These are phyloP conservation scores for Neotoma lepida DNA, from an alignment of 2,113 vertebrate species.

Conservation along the genomic window DNA sequence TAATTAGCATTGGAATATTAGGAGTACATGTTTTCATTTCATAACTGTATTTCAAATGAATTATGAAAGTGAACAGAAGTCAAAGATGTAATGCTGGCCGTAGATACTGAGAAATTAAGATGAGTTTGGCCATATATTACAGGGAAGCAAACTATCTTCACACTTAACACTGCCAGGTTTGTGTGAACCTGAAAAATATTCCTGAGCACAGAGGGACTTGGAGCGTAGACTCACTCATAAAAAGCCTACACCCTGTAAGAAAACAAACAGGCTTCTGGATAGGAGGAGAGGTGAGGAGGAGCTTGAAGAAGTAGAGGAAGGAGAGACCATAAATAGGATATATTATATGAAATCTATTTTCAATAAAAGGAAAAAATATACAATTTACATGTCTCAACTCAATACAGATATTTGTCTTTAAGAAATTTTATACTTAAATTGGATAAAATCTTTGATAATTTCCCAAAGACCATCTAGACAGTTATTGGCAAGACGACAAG, in stretches of 20 bases:
- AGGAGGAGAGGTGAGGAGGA: not conserved
- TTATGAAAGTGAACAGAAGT: constrained; percentile 69
- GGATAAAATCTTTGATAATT: not conserved
- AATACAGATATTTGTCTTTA: not conserved
- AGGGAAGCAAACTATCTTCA: not conserved
- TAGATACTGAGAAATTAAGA: constrained; percentile 64
- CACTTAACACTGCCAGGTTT: not conserved
- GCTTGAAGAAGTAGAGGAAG: not conserved
- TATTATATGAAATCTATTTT: not conserved
- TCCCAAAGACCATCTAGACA: not conserved
- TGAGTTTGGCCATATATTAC: constrained; percentile 50
- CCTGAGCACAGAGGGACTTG: not conserved
- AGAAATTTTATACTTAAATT: not conserved
- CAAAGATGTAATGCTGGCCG: constrained; percentile 43
- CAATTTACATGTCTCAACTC: not conserved
- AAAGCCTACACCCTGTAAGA: not conserved
- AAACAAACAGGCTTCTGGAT: not conserved
- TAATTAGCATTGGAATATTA: constrained; percentile 68
- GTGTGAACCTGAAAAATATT: not conserved
- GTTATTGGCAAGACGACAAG: not conserved
- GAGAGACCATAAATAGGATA: not conserved
- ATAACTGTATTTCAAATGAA: constrained; percentile 76
- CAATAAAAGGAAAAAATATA: not conserved
- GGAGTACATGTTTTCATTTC: constrained; percentile 68
- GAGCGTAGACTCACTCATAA: not conserved